These are phyloP conservation scores for Magallana nippona DNA, from an alignment of 2,888 invertebrate species.

Conservation along the genomic window DNA sequence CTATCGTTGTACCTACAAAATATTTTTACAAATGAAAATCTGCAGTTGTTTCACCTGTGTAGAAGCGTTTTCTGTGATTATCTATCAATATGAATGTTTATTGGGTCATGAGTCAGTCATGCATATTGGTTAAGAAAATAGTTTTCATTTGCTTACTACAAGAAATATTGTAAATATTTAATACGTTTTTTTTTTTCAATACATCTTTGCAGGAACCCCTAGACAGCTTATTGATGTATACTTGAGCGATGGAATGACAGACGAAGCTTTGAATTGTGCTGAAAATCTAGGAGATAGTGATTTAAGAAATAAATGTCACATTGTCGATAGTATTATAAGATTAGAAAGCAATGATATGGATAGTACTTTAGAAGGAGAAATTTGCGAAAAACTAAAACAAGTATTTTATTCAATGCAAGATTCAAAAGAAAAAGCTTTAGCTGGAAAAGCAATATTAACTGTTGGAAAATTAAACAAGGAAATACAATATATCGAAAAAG, in stretches of 20 bases:
- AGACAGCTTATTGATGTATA: constrained; percentile 57
- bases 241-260: constrained; percentile 57
- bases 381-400: constrained; percentile 46
- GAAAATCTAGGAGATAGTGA: constrained; percentile 53
- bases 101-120: no score
- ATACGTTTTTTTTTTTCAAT: no score
- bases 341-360: no score
- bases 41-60: no score
- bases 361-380: constrained; percentile 11
- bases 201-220: no score
- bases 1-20: no score
- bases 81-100: no score
- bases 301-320: constrained; percentile 59
- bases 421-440: constrained; percentile 45
- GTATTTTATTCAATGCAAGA: constrained; percentile 54
- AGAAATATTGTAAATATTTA: no score
- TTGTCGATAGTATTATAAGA: constrained; percentile 50
- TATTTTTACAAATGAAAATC: no score
- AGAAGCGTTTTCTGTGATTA: no score
- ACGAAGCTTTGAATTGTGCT: constrained; percentile 58
- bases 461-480: constrained; percentile 39
- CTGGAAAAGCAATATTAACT: constrained; percentile 33
- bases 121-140: no score
- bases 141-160: no score
- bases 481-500: constrained; percentile 47